A percentile compares a stretch with the other conserved stretches of the same genome.
These are phyloP conservation scores for Amphiprion percula DNA, from an alignment of 2,113 vertebrate genomes.

Conservation along the genomic window DNA sequence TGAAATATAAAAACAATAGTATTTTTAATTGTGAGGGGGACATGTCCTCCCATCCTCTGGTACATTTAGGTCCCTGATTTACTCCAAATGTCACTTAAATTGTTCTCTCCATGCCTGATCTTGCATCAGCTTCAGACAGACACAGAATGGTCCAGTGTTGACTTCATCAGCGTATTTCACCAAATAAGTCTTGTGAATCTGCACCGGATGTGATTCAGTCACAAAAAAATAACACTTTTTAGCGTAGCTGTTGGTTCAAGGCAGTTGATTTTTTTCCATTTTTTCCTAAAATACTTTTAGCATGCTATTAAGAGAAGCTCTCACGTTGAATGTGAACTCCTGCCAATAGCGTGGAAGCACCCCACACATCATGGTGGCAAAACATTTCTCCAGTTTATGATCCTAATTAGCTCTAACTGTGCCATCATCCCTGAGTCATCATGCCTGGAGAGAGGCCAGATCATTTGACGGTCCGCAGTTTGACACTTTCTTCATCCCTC, in stretches of 20 bases:
- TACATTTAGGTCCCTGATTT: neutral
- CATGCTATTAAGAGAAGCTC: slow-evolving; percentile 19
- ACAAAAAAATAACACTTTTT: neutral
- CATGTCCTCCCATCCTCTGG: neutral
- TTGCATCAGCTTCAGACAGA: slow-evolving; percentile 5
- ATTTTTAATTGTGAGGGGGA: neutral
- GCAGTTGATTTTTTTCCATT: neutral
- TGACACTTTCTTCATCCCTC: slow-evolving; percentile 44
- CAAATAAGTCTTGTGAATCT: neutral
- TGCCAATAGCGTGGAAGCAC: slow-evolving; percentile 55
- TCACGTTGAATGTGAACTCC: slow-evolving; percentile 54
- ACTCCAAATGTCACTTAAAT: slow-evolving; percentile 20
- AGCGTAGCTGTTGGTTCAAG: slow-evolving; percentile 6
- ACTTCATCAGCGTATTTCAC: neutral
- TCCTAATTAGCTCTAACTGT: slow-evolving; percentile 82
- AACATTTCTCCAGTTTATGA: slow-evolving; percentile 81
- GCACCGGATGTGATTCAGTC: neutral
- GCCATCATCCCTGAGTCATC: slow-evolving; percentile 80
- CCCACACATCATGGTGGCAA: slow-evolving; percentile 69
- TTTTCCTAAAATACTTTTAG: slow-evolving; percentile 1
- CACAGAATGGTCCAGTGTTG: neutral
- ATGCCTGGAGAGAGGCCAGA: slow-evolving; percentile 77
- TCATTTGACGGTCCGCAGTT: slow-evolving; percentile 71
- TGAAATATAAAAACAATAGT: neutral
- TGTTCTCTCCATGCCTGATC: neutral